These are phyloP conservation scores for Tamandua tetradactyla DNA, from an alignment of 2,797 vertebrate species.

Conservation along the genomic window DNA sequence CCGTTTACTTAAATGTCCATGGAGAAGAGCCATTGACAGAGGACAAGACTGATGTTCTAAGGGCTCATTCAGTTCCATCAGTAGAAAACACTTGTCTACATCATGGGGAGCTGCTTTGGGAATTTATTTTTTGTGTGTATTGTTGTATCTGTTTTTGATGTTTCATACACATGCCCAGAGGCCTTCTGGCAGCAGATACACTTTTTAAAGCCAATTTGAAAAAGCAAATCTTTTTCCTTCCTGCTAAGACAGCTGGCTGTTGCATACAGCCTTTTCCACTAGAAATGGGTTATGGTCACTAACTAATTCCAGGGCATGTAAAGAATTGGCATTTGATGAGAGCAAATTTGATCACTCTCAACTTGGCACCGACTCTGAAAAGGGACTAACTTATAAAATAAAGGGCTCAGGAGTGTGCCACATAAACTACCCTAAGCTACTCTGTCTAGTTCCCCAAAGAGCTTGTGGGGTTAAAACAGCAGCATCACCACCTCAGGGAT, in stretches of 20 bases:
- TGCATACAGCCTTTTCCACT: slow-evolving; percentile 56
- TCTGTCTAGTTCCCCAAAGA: not conserved
- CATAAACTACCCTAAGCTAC: not conserved
- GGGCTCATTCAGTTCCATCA: not conserved
- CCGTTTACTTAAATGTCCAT: not conserved
- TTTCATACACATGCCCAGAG: slow-evolving; percentile 81
- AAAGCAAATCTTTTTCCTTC: slow-evolving; percentile 78
- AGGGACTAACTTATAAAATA: not conserved
- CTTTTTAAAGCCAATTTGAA: slow-evolving; percentile 79
- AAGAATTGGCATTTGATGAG: slow-evolving; percentile 65
- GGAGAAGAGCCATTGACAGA: slow-evolving; percentile 11
- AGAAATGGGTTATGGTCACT: slow-evolving; percentile 73
- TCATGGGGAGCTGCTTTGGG: slow-evolving; percentile 51
- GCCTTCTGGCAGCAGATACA: slow-evolving; percentile 77
- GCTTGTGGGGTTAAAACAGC: not conserved
- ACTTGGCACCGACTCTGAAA: slow-evolving; percentile 36
- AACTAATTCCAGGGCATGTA: slow-evolving; percentile 66
- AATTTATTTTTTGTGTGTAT: slow-evolving; percentile 65
- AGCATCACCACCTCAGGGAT: not conserved
- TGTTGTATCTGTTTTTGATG: slow-evolving; percentile 80
- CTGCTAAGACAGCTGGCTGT: slow-evolving; percentile 77
- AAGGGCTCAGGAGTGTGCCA: not conserved
- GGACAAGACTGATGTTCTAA: not conserved
- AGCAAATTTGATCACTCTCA: slow-evolving; percentile 64
- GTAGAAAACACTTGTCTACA: slow-evolving; percentile 39